Percentiles rank a stretch among this genome's conserved stretches.
Evolutionary conservation across 2,113 vertebrate species (phyloP).

Genomic region (Anarrhichthys ocellatus): DNA sequence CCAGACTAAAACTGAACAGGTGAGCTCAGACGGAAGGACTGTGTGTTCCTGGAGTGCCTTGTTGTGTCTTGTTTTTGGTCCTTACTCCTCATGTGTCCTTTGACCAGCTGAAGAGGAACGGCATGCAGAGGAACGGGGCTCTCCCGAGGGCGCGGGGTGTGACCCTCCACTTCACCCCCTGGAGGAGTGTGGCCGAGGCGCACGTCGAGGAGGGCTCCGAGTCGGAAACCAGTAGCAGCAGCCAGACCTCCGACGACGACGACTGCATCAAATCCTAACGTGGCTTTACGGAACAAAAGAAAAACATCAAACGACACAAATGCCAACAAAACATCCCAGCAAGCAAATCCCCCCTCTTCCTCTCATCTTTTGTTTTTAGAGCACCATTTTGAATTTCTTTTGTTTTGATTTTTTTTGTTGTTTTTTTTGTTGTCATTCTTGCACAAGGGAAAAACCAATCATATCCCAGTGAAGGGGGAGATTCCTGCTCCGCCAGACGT

Average conservation of each 20-base stretch:
- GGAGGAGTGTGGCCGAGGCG: slow-evolving; percentile 92
- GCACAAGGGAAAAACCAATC: slow-evolving; percentile 96
- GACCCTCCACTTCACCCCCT: slow-evolving; percentile 91
- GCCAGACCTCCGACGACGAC: slow-evolving; percentile 94
- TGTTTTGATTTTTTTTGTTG: slow-evolving; percentile 62
- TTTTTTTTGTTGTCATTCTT: slow-evolving; percentile 83
- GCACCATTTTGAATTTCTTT: slow-evolving; percentile 81
- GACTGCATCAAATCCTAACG: slow-evolving; percentile 91
- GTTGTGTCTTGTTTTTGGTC: background rate
- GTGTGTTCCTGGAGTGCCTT: background rate
- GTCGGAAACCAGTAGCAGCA: slow-evolving; percentile 94
- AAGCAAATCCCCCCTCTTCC: slow-evolving; percentile 69
- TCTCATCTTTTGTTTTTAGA: slow-evolving; percentile 85
- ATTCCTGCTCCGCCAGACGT: slow-evolving; percentile 81
- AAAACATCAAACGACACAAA: slow-evolving; percentile 45
- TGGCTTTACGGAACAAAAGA: slow-evolving; percentile 82
- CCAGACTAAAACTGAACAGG: slow-evolving; percentile 97
- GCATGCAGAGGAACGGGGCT: slow-evolving; percentile 92
- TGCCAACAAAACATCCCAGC: slow-evolving; percentile 78
- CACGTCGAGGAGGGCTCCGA: slow-evolving; percentile 92
- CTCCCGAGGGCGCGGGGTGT: slow-evolving; percentile 87
- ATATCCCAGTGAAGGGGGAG: slow-evolving; percentile 90
- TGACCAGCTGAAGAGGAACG: slow-evolving; percentile 92
- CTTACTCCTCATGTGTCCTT: background rate
- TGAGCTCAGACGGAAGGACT: slow-evolving; percentile 52